A percentile compares a stretch with the other conserved stretches of the same genome.
These are phyloP conservation scores for Drosophila phalerata DNA, from an alignment of 2,888 invertebrate species.

Conservation along the genomic window DNA sequence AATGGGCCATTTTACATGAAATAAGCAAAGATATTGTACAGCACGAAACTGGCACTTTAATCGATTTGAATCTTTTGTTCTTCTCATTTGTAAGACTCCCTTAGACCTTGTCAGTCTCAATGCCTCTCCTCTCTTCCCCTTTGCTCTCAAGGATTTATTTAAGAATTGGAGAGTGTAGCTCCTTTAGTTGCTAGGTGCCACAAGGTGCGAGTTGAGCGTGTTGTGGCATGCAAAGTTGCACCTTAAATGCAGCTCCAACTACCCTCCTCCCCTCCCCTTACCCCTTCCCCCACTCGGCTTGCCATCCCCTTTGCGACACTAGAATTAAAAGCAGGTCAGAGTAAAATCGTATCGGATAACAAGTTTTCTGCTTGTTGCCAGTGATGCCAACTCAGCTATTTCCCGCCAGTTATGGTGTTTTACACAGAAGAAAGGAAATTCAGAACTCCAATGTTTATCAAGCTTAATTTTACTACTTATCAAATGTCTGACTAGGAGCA, in stretches of 20 bases:
- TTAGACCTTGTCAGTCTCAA: too few species aligned
- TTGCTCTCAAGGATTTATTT: neutral
- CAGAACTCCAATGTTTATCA: too few species aligned
- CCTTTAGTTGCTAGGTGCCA: conserved; percentile 6
- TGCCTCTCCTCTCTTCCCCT: neutral
- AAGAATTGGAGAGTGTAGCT: neutral
- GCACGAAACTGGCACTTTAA: too few species aligned
- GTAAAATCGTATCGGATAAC: conserved; percentile 23
- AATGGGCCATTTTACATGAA: too few species aligned
- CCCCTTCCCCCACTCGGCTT: neutral
- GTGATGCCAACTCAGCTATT: too few species aligned
- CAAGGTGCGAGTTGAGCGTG: conserved; percentile 9
- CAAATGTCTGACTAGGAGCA: too few species aligned
- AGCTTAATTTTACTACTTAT: too few species aligned
- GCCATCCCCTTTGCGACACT: neutral
- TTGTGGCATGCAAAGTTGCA: conserved; percentile 32
- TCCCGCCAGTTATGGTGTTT: too few species aligned
- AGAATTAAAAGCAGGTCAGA: conserved; percentile 67
- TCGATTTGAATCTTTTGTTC: neutral
- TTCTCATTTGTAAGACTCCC: neutral
- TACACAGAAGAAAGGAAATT: too few species aligned
- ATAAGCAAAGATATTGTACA: too few species aligned
- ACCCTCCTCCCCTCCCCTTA: too few species aligned
- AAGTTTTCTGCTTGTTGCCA: conserved; percentile 9
- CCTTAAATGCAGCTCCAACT: conserved; percentile 9